phyloP scores from a whole-genome alignment of 2,888 invertebrate species.

The Watsonalla cultraria region DNA sequence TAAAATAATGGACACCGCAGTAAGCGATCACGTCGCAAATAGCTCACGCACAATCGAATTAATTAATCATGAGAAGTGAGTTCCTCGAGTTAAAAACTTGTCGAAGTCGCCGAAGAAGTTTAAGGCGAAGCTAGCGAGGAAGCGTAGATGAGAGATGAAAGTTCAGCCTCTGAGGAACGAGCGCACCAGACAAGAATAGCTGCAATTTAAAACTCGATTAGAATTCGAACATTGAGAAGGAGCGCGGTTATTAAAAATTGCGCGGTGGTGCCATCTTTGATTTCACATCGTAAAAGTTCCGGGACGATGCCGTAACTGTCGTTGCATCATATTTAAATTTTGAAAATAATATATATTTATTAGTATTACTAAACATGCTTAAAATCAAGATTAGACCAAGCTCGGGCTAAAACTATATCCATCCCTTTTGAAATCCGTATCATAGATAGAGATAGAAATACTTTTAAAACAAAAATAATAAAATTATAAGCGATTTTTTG shows the following conservation, averaged over 20 bases:
- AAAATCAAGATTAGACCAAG: conserved; percentile 2
- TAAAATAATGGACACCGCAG: conserved; percentile 64
- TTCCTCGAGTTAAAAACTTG: conserved; percentile 70
- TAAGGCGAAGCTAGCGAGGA: conserved; percentile 75
- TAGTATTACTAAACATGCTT: conserved; percentile 7
- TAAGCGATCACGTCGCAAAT: conserved; percentile 58
- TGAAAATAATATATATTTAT: too few species aligned
- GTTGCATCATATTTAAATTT: not conserved
- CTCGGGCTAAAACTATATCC: too few species aligned
- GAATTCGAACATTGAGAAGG: conserved; percentile 68
- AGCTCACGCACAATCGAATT: conserved; percentile 73
- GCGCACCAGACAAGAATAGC: conserved; percentile 71
- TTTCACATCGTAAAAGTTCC: conserved; percentile 32
- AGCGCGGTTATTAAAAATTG: conserved; percentile 67
- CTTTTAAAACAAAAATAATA: too few species aligned
- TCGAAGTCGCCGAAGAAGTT: conserved; percentile 62
- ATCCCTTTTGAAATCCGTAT: too few species aligned
- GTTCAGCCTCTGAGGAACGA: conserved; percentile 51
- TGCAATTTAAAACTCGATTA: conserved; percentile 79
- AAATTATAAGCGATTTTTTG: too few species aligned
- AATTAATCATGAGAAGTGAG: conserved; percentile 73
- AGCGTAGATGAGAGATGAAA: conserved; percentile 65
- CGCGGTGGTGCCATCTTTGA: conserved; percentile 35
- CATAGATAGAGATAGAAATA: too few species aligned
- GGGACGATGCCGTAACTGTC: not conserved